Evolutionary conservation across 2,113 vertebrate species (phyloP).

Genomic region (Heteronetta atricapilla): DNA sequence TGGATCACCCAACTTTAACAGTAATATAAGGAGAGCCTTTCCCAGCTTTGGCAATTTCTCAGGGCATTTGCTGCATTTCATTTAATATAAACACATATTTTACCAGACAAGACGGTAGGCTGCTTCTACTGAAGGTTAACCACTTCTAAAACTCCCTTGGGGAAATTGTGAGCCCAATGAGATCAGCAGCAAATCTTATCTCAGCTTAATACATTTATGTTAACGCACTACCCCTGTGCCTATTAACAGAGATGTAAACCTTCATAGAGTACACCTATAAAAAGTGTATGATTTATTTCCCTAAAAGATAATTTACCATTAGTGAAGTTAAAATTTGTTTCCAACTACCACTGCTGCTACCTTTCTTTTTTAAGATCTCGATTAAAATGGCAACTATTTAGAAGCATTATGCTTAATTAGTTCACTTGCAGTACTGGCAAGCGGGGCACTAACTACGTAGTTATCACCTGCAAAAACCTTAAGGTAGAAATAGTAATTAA

Average conservation of each 20-base stretch:
- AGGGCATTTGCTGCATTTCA: neutral
- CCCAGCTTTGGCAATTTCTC: neutral
- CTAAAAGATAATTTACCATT: neutral
- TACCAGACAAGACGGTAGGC: neutral
- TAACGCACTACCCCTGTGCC: neutral
- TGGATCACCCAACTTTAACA: neutral
- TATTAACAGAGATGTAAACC: neutral
- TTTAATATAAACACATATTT: neutral
- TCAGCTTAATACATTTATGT: neutral
- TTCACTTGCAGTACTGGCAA: conserved; percentile 33
- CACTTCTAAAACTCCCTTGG: neutral
- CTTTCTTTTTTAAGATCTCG: neutral
- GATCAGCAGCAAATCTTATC: neutral
- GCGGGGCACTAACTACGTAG: neutral
- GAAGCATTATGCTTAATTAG: conserved; percentile 27
- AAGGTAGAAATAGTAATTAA: conserved; percentile 26
- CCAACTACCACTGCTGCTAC: neutral
- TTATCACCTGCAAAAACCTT: conserved; percentile 22
- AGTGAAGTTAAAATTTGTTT: neutral
- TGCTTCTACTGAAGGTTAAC: neutral
- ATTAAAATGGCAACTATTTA: conserved; percentile 19
- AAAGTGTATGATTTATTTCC: neutral
- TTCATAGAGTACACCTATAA: neutral
- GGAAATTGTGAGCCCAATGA: neutral
- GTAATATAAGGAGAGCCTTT: neutral